These are phyloP conservation scores for Macquaria australasica DNA, from an alignment of 2,113 vertebrate genomes.

Conservation along the genomic window DNA sequence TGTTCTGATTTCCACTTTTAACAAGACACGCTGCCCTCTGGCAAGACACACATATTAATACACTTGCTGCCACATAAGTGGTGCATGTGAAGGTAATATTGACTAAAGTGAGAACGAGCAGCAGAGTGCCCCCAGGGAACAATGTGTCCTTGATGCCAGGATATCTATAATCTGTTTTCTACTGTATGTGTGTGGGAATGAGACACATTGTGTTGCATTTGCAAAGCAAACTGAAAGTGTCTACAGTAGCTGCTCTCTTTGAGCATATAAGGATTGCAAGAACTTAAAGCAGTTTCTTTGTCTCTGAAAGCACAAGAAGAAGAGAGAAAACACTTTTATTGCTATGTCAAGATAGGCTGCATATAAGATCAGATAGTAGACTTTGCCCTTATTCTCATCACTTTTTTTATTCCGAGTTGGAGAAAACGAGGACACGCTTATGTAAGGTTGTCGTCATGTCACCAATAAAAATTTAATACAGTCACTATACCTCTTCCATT, in stretches of 20 bases:
- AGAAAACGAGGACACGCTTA: constrained; percentile 78
- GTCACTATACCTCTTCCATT: constrained; percentile 67
- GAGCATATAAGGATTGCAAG: constrained; percentile 31
- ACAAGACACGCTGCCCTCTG: constrained; percentile 61
- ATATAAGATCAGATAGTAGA: constrained; percentile 66
- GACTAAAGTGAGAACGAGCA: constrained; percentile 78
- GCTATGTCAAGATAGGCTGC: constrained; percentile 52
- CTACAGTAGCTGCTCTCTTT: constrained; percentile 41
- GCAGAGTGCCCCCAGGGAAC: constrained; percentile 68
- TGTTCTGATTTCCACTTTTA: constrained; percentile 65
- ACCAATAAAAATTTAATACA: constrained; percentile 71
- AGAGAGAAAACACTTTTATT: constrained; percentile 25
- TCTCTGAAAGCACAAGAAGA: constrained; percentile 36
- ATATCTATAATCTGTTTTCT: constrained; percentile 73
- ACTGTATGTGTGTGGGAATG: constrained; percentile 13
- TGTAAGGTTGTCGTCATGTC: constrained; percentile 74
- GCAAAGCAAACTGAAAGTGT: constrained; percentile 42
- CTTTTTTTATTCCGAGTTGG: constrained; percentile 64
- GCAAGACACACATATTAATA: constrained; percentile 67
- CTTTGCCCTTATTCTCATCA: constrained; percentile 64
- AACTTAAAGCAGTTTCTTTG: constrained; percentile 30
- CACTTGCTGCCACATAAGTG: constrained; percentile 69
- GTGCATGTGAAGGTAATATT: constrained; percentile 77
- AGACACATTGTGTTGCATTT: constrained; percentile 60
- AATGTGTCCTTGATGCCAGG: constrained; percentile 82